These are phyloP conservation scores for Synergus japonicus DNA, from an alignment of 2,888 invertebrate genomes.

Conservation along the genomic window DNA sequence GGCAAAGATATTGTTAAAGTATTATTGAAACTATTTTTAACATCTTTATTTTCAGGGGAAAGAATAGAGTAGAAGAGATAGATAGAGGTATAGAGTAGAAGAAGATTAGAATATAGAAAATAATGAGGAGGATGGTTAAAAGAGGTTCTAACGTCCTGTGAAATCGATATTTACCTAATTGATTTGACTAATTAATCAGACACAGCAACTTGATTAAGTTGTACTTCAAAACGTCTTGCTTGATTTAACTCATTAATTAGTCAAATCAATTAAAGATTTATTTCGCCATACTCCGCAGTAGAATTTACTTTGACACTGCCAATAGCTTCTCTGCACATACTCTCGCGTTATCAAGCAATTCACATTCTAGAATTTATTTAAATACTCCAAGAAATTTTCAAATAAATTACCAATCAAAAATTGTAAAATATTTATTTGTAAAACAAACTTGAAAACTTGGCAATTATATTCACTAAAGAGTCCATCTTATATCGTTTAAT, in stretches of 20 bases:
- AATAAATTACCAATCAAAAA: not conserved
- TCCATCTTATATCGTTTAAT: not conserved
- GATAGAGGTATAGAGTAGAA: not conserved
- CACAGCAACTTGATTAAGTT: conserved; percentile 32
- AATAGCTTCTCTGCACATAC: conserved; percentile 9
- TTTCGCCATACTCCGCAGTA: conserved; percentile 25
- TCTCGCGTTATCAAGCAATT: not conserved
- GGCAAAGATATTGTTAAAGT: not conserved
- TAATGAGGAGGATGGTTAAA: not conserved
- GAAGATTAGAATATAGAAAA: not conserved
- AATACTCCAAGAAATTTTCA: not conserved
- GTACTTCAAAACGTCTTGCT: conserved; percentile 23
- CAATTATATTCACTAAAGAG: not conserved
- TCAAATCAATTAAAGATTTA: conserved; percentile 34
- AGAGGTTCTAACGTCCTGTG: not conserved
- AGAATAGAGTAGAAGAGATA: no score
- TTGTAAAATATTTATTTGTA: not conserved
- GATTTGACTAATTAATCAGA: conserved; percentile 41
- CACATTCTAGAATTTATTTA: not conserved
- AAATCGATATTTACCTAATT: conserved; percentile 27
- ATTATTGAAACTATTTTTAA: not conserved
- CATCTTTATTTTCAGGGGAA: not conserved
- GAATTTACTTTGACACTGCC: conserved; percentile 22
- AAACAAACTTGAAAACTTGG: not conserved
- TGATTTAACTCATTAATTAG: conserved; percentile 40